Evolutionary conservation across 2,888 invertebrate species (phyloP).

Genomic region (Perizoma affinitatum): DNA sequence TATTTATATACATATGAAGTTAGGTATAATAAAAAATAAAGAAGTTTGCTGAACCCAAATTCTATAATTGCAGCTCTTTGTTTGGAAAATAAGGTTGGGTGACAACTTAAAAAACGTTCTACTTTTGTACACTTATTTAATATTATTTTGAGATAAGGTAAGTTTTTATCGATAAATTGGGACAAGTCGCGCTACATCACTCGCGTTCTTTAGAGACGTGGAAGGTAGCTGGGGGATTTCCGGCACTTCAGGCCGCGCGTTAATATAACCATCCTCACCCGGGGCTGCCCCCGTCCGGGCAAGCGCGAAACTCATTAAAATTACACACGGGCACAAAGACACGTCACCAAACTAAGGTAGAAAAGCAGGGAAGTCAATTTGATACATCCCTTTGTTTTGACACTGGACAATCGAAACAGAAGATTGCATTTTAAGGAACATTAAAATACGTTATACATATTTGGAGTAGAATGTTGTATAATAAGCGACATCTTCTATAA

Average conservation of each 20-base stretch:
- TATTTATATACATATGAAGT: too few species aligned
- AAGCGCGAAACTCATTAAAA: conserved; percentile 81
- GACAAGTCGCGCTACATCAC: conserved; percentile 40
- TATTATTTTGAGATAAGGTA: background rate
- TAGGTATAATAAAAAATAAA: too few species aligned
- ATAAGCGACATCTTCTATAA: too few species aligned
- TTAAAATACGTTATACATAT: too few species aligned
- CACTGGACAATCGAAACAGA: background rate
- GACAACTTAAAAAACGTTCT: too few species aligned
- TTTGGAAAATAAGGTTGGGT: too few species aligned
- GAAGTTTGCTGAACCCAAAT: too few species aligned
- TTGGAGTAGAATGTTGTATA: too few species aligned
- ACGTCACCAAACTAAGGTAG: conserved; percentile 42
- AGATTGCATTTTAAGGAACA: too few species aligned
- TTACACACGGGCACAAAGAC: conserved; percentile 69
- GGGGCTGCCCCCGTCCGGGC: conserved; percentile 61
- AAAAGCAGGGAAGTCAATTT: conserved; percentile 13
- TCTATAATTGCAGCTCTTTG: too few species aligned
- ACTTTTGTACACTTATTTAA: too few species aligned
- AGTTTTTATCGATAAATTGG: conserved; percentile 8
- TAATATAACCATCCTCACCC: conserved; percentile 71
- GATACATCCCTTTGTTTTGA: conserved; percentile 11
- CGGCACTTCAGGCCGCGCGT: conserved; percentile 63
- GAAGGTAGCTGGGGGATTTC: conserved; percentile 60
- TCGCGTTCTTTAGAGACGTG: conserved; percentile 60